Conservation (phyloP, 2,888 invertebrate species). For the Lasioglossum leucozonium region DNA sequence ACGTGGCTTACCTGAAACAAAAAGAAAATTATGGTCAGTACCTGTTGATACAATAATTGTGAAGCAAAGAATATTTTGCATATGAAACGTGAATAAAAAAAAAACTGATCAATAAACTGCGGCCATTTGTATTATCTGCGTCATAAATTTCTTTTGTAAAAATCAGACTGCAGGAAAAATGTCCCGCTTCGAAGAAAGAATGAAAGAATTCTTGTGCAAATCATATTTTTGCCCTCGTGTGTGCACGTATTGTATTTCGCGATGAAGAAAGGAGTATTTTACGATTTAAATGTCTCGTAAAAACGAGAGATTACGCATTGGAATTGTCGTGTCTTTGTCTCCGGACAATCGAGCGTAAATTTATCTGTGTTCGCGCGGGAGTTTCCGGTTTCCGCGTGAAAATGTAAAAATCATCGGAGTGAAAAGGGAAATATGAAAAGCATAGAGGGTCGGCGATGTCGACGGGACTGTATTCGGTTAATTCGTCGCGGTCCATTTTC, state of each 20-base stretch:
- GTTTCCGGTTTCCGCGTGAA: neutral
- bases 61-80: neutral
- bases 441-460: too few species aligned
- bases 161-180: neutral
- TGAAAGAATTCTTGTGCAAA: neutral
- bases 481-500: conserved; percentile 11
- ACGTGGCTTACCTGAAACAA: neutral
- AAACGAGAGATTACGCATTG: neutral
- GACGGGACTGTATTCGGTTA: neutral
- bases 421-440: neutral
- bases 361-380: neutral
- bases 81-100: too few species aligned
- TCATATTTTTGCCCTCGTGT: neutral
- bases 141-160: neutral
- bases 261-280: neutral
- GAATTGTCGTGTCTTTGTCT: neutral
- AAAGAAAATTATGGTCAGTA: neutral
- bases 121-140: too few species aligned
- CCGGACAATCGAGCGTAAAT: neutral
- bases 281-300: neutral
- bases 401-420: neutral
- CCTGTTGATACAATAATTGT: neutral
- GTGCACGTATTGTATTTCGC: neutral
- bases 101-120: too few species aligned
- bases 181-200: neutral